Evolutionary conservation across 2,113 vertebrate species (phyloP).

Genomic region (Morone saxatilis): DNA sequence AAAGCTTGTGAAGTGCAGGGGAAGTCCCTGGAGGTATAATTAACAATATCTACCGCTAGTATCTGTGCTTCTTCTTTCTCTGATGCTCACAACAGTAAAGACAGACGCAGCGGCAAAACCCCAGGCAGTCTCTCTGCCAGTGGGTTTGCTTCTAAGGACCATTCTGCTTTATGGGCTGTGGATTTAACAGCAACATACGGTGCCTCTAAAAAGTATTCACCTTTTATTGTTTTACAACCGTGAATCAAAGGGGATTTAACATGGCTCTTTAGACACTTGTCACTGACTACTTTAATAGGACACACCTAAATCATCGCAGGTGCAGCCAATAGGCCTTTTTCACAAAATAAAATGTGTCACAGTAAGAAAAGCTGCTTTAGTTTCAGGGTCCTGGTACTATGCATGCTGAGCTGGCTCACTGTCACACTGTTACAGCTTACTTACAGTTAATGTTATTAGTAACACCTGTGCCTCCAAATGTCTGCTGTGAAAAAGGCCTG

Average conservation of each 20-base stretch:
- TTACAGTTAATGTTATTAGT: neutral
- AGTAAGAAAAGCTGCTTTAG: neutral
- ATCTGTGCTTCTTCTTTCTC: constrained; percentile 34
- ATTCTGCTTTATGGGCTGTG: constrained; percentile 15
- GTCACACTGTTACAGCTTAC: neutral
- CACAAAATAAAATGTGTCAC: neutral
- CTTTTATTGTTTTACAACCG: neutral
- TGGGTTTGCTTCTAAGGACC: constrained; percentile 32
- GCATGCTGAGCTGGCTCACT: neutral
- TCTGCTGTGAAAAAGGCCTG: neutral
- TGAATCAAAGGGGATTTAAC: neutral
- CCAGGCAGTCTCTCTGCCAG: constrained; percentile 19
- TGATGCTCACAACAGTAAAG: constrained; percentile 37
- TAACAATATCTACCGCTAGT: constrained; percentile 71
- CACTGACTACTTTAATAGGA: neutral
- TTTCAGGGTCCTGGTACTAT: neutral
- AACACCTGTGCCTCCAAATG: neutral
- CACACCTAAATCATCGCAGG: neutral
- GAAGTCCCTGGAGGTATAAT: constrained; percentile 74
- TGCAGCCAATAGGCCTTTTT: neutral
- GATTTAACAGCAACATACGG: constrained; percentile 21
- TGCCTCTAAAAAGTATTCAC: neutral
- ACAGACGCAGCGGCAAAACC: constrained; percentile 32
- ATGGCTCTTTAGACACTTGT: neutral
- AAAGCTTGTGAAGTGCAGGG: constrained; percentile 55